A percentile compares a stretch with the other conserved stretches of the same genome.
Evolutionary conservation across 2,888 invertebrate genomes (phyloP).

Genomic region (Melitaea athalia): DNA sequence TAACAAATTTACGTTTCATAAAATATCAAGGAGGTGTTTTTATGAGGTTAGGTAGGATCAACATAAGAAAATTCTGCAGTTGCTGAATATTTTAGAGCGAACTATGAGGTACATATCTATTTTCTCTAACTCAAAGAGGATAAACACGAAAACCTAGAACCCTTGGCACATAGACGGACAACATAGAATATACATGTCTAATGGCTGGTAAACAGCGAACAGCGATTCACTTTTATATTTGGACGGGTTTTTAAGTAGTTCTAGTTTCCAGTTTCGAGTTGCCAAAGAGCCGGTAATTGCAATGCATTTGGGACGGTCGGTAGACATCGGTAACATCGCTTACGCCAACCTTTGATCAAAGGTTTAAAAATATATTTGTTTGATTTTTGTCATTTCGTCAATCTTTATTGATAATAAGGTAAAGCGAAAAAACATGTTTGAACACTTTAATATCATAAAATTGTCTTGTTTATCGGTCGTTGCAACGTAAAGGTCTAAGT

Average conservation of each 20-base stretch:
- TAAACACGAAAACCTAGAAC: not conserved
- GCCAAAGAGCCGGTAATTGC: slow-evolving; percentile 51
- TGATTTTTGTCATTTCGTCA: not conserved
- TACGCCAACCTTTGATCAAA: slow-evolving; percentile 27
- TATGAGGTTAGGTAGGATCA: too few relatives aligned
- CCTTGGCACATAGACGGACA: slow-evolving; percentile 5
- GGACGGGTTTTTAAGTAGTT: slow-evolving; percentile 33
- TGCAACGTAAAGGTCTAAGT: too few relatives aligned
- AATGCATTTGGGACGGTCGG: slow-evolving; percentile 41
- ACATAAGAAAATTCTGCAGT: too few relatives aligned
- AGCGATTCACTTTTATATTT: slow-evolving; percentile 35
- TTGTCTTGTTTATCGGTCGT: too few relatives aligned
- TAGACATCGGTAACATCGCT: slow-evolving; percentile 35
- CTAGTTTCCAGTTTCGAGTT: slow-evolving; percentile 39
- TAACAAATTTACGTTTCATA: too few relatives aligned
- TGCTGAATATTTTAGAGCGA: too few relatives aligned
- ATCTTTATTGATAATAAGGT: not conserved
- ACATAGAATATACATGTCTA: slow-evolving; percentile 16
- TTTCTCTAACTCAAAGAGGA: too few relatives aligned
- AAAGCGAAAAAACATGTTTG: too few relatives aligned
- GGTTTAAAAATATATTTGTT: slow-evolving; percentile 2
- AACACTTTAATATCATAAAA: too few relatives aligned
- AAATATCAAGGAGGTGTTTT: too few relatives aligned
- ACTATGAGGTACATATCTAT: too few relatives aligned
- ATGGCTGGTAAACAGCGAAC: slow-evolving; percentile 23